Evolutionary conservation across 2,113 vertebrate genomes (phyloP), one percentile per base, ranked within the genome.

Genomic region (Ageneiosus marmoratus): DNA sequence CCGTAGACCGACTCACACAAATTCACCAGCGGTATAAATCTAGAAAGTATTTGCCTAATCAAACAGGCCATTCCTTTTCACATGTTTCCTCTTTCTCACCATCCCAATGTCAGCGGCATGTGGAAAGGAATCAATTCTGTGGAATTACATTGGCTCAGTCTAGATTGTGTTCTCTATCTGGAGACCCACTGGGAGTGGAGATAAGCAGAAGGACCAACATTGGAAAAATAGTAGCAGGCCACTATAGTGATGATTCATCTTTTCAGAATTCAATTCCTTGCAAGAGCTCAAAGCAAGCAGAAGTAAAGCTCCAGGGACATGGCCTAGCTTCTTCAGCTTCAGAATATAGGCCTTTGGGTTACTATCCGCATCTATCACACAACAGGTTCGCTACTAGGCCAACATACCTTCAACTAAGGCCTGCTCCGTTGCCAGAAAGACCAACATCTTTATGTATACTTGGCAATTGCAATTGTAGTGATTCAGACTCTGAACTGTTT

Each of bases 401-500:
- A 73, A 94, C 87, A 89, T 92, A 80, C 1, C 91, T 91, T 83
- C 95, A 94, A 20, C 90, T 88, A 80, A 92, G 87, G 92, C 93
- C 87, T 87, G 90, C 80, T 84, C 93, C 84, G 46, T 86, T 92
- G 24, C 91, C 92, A 0, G 89, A 93, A 16, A 89, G 89, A 0
- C 89, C 85, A 0, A 84, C 89, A 34, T 93, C 85, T 0, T 91
- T 93, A 1, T 91, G 86, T 60, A 79, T 91, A 2, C 80, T 93
- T 0, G 93, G 95, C n/a, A 91, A 92, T 7, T 80, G 83, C 87
- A 93, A 94, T 90, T 97, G 95, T 88, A 95, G 97, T 67, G 96
- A 96, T 87, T 98, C 96, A 0, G 97, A 99, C 88, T 97, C 96
- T 0, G 96, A 98, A 89, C 92, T 96, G 0, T 97, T 98, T 77